phyloP scores from a whole-genome alignment of 2,888 invertebrate species.

The Troglohyphantes excavatus region DNA sequence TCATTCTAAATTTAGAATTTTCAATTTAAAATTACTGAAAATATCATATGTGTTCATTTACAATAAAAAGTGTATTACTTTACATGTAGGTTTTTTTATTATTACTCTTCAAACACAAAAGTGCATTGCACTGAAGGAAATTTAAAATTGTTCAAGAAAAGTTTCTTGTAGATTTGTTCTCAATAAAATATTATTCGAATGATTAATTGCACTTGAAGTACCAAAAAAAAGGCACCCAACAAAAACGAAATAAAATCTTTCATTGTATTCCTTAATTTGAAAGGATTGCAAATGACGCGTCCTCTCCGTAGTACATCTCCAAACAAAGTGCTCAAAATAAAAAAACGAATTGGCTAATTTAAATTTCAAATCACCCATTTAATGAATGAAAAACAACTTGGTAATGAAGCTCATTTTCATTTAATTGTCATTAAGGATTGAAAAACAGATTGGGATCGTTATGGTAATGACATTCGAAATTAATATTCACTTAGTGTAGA shows the following conservation, averaged over 20 bases:
- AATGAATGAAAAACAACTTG: conserved; percentile 31
- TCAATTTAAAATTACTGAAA: too few relatives aligned
- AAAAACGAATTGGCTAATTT: neutral
- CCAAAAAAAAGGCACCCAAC: neutral
- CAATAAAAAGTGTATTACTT: too few relatives aligned
- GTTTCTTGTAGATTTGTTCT: neutral
- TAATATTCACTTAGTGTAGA: conserved; percentile 43
- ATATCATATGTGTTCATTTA: too few relatives aligned
- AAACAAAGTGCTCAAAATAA: conserved; percentile 32
- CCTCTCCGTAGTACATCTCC: neutral
- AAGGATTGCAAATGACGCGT: neutral
- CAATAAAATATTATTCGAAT: neutral
- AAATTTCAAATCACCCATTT: conserved; percentile 41
- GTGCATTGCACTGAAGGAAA: too few relatives aligned
- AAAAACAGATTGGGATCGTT: conserved; percentile 10
- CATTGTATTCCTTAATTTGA: neutral
- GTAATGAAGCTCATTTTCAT: conserved; percentile 53
- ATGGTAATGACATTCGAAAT: conserved; percentile 31
- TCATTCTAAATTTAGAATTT: too few relatives aligned
- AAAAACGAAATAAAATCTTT: neutral
- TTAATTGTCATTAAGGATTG: conserved; percentile 34
- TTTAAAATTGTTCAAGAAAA: too few relatives aligned
- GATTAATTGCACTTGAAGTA: too few relatives aligned
- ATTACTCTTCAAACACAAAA: too few relatives aligned
- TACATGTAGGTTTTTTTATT: too few relatives aligned